phyloP scores from a whole-genome alignment of 2,888 invertebrate genomes.

The Drosophila mimetica region DNA sequence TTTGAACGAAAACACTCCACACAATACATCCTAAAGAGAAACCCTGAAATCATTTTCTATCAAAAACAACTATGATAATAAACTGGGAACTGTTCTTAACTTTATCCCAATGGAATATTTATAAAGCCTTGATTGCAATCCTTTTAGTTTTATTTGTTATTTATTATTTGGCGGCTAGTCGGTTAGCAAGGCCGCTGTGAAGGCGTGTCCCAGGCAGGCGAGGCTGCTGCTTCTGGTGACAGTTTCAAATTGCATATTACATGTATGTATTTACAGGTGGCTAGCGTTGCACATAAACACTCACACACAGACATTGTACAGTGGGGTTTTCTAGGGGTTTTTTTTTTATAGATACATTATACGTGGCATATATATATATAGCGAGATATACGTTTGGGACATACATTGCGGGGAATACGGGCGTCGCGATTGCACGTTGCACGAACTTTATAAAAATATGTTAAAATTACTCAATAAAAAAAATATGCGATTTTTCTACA shows the following conservation, averaged over 20 bases:
- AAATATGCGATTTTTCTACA: conserved; percentile 53
- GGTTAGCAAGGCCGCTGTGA: conserved; percentile 28
- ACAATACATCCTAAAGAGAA: no score
- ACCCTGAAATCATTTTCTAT: no score
- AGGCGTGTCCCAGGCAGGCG: conserved; percentile 17
- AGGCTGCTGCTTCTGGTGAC: conserved; percentile 2
- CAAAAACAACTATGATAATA: no score
- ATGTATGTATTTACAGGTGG: conserved; percentile 56
- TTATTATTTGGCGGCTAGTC: conserved; percentile 36
- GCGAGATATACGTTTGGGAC: conserved; percentile 29
- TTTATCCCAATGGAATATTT: no score
- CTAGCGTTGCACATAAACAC: conserved; percentile 29
- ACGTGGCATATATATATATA: conserved; percentile 10
- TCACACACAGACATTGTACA: conserved; percentile 32
- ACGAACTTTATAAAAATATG: conserved; percentile 10
- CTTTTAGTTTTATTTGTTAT: background rate
- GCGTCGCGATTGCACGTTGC: conserved; percentile 52
- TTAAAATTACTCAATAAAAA: conserved; percentile 11
- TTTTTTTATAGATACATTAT: background rate
- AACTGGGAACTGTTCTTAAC: no score
- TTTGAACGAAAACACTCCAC: no score
- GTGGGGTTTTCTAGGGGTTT: no score
- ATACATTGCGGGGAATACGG: conserved; percentile 6
- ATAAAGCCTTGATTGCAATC: no score
- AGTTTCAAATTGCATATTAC: conserved; percentile 56